phyloP scores from a whole-genome alignment of 2,113 vertebrate species.

The Oreochromis tanganicae region DNA sequence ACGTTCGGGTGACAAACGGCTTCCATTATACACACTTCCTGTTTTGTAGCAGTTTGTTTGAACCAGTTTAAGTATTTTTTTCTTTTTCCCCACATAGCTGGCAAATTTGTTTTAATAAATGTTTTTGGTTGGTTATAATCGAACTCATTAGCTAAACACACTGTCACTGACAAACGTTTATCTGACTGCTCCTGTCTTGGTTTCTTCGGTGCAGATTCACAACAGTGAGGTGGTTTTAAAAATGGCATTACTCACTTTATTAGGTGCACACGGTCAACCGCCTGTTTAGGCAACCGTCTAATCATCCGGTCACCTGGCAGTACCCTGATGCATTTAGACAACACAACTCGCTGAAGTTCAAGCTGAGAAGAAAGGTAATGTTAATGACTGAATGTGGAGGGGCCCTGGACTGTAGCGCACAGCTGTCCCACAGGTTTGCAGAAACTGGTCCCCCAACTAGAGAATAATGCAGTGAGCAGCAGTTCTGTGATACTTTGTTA shows the following conservation, averaged over 20 bases:
- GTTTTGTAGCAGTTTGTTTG: neutral
- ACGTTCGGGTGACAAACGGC: neutral
- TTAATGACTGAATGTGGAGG: accelerated
- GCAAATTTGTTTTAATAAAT: constrained; percentile 32
- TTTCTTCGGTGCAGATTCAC: neutral
- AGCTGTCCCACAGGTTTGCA: neutral
- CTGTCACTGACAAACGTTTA: neutral
- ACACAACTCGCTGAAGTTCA: neutral
- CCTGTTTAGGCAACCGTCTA: neutral
- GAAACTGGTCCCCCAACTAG: neutral
- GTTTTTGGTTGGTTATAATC: neutral
- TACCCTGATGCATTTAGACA: neutral
- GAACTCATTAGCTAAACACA: neutral
- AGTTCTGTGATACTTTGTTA: neutral
- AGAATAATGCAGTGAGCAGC: neutral
- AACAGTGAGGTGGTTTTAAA: neutral
- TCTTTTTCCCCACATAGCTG: neutral
- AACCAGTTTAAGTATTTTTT: neutral
- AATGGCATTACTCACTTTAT: neutral
- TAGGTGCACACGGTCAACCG: accelerated
- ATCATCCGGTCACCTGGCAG: neutral
- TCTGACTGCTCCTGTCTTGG: neutral
- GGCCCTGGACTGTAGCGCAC: accelerated
- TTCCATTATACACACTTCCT: neutral
- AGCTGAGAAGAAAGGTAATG: neutral